Evolutionary conservation across 2,113 vertebrate species (phyloP), one percentile per base, ranked within the genome.

Genomic region (Turnix velox): DNA sequence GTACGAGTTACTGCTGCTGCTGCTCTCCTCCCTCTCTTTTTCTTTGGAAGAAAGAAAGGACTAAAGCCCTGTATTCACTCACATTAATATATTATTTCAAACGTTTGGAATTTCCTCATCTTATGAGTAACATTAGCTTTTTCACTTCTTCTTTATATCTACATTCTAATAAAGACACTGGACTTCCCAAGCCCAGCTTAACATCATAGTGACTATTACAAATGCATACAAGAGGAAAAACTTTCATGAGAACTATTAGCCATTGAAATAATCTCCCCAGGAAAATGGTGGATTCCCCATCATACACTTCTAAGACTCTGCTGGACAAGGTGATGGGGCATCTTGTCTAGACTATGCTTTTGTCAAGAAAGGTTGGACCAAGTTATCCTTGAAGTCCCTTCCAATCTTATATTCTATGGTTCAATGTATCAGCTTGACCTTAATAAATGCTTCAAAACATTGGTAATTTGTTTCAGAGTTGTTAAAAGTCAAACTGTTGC

Each of bases 1-100:
- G 91, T 65, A 94, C 79, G 92, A 92, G 94, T 66, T 58, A 58
- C 92, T 97, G 83, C 91, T 87, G 91, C 65, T 52, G 31, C 80
- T 69, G 58, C 63, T 65, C 62, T 68, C 16, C 4, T 3, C 0
- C 0, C 10, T 40, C 42, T 25, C 75, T 78, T 84, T 97, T 94
- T 35, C 35, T 28, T 25, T 48, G 17, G 55, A 88, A 88, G 54
- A 77, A 77, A 54, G 65, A 71, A 89, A 69, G 33, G 23, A 76
- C 14, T 0, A 2, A 80, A 25, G 59, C 59, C 17, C 24, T 1
- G 0, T 19, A 43, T 27, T 75, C 17, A 59, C 10, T 61, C 25
- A 14, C 28, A 54, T 31, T 45, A 61, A 87, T 67, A 93, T 22
- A 78, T 2, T 42, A 59, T 9, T 7, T 13, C 25, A 68, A 7